phyloP scores from a whole-genome alignment of 2,797 vertebrate genomes.

The Pogonophryne albipinna region DNA sequence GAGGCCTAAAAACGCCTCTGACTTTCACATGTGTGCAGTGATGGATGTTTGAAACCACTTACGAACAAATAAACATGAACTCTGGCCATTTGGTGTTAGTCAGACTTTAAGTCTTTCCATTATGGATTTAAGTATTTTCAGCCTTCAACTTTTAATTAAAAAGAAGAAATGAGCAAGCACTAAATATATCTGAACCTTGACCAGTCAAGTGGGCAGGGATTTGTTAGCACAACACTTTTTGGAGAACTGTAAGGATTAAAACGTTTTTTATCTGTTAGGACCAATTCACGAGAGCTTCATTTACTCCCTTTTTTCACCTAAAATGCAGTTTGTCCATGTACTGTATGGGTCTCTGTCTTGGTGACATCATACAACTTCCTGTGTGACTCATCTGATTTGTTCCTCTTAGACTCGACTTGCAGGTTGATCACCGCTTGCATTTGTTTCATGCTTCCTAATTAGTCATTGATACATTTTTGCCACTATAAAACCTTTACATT shows the following conservation, averaged over 20 bases:
- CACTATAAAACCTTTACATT: not conserved
- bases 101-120: not conserved
- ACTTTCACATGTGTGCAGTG: not conserved
- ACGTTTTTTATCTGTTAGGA: not conserved
- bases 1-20: not conserved
- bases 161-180: not conserved
- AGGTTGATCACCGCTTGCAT: not conserved
- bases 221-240: not conserved
- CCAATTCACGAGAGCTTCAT: not conserved
- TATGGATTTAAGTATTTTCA: not conserved
- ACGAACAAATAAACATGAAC: conserved; percentile 33
- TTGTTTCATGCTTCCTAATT: not conserved
- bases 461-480: conserved; percentile 1
- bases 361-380: not conserved
- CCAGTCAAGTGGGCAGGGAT: not conserved
- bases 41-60: conserved; percentile 33
- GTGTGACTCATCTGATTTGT: not conserved
- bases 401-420: not conserved
- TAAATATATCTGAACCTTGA: not conserved
- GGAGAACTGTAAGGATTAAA: too few relatives aligned
- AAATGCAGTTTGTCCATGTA: not conserved
- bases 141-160: not conserved
- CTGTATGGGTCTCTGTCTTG: not conserved
- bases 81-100: conserved; percentile 9
- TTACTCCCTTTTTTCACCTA: not conserved